A percentile compares a stretch with the other conserved stretches of the same genome.
Evolutionary conservation across 2,797 vertebrate species (phyloP).

Genomic region (Sebastes iracundus): DNA sequence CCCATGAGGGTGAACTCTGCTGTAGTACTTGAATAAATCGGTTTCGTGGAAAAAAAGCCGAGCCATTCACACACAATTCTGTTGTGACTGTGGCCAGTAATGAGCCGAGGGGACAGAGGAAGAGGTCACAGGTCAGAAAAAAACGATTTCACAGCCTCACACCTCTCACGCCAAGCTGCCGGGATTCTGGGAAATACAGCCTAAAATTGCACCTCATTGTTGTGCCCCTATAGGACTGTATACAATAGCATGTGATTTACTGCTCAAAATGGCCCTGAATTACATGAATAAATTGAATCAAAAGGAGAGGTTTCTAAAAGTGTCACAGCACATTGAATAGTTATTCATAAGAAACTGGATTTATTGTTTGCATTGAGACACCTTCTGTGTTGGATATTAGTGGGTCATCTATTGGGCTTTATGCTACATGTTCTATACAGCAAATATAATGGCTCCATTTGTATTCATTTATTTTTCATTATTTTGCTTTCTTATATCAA

Average conservation of each 20-base stretch:
- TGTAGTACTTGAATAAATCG: not conserved
- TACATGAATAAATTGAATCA: conserved; percentile 1
- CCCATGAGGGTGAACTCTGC: not conserved
- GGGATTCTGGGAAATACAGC: conserved; percentile 18
- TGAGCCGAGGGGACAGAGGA: not conserved
- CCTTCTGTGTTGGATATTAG: not conserved
- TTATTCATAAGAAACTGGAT: not conserved
- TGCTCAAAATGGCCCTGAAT: not conserved
- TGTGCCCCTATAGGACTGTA: not conserved
- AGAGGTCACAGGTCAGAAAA: conserved; percentile 11
- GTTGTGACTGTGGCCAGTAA: not conserved
- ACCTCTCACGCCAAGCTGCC: not conserved
- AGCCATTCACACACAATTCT: not conserved
- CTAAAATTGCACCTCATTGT: conserved; percentile 14
- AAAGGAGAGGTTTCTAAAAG: not conserved
- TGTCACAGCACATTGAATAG: not conserved
- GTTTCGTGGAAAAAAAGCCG: not conserved
- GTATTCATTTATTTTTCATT: not conserved
- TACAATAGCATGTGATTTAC: conserved; percentile 10
- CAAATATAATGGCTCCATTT: not conserved
- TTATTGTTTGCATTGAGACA: not conserved
- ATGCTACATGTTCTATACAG: not conserved
- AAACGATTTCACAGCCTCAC: conserved; percentile 16
- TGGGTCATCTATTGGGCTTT: not conserved
- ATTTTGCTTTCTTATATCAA: not conserved